These are phyloP conservation scores for Rugalucina vietnamica DNA, from an alignment of 2,888 invertebrate species.

Conservation along the genomic window DNA sequence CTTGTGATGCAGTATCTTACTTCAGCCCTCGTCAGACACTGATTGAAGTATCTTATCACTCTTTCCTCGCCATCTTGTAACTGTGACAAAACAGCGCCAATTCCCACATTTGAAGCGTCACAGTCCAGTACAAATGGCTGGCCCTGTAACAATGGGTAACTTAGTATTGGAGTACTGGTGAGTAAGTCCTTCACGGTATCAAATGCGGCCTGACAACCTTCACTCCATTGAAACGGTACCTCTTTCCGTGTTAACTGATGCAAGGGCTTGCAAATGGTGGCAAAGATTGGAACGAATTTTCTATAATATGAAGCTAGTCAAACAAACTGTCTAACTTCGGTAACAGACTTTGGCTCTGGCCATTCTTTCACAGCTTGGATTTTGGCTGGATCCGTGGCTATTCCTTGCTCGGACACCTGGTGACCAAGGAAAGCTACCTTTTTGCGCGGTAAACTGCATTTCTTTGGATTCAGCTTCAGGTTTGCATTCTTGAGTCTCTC, in stretches of 20 bases:
- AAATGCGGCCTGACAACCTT: not conserved
- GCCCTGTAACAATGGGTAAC: not conserved
- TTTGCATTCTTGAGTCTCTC: no score
- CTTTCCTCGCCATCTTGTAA: not conserved
- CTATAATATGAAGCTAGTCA: not conserved
- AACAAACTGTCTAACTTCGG: not conserved
- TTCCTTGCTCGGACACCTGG: constrained; percentile 20
- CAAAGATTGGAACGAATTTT: not conserved
- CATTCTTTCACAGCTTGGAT: not conserved
- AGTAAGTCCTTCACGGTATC: not conserved
- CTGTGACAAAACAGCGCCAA: not conserved
- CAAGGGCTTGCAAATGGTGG: not conserved
- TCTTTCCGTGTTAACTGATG: not conserved
- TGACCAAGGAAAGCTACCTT: constrained; percentile 33
- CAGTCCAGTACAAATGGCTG: not conserved
- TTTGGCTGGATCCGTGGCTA: constrained; percentile 17
- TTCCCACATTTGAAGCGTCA: not conserved
- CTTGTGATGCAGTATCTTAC: not conserved
- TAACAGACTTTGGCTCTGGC: not conserved
- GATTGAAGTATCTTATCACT: not conserved
- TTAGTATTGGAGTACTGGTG: not conserved
- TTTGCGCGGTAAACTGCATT: constrained; percentile 8
- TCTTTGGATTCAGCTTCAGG: not conserved
- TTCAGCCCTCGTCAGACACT: not conserved
- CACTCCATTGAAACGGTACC: not conserved